phyloP scores from a whole-genome alignment of 2,888 invertebrate genomes.

The Dione juno region DNA sequence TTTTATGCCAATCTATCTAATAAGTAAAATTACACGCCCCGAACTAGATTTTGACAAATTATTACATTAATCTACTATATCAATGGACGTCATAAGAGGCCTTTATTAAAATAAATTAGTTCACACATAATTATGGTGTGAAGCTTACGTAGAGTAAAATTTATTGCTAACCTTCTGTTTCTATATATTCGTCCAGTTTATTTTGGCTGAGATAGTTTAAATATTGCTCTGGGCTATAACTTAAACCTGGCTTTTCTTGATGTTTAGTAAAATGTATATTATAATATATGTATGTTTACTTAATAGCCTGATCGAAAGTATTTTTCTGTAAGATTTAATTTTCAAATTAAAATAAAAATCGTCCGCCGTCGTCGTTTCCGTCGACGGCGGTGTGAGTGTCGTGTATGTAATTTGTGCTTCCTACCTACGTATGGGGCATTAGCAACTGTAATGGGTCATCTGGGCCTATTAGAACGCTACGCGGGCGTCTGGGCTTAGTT shows the following conservation, averaged over 20 bases:
- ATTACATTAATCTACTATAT: slow-evolving; percentile 10
- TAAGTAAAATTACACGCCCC: slow-evolving; percentile 23
- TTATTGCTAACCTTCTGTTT: slow-evolving; percentile 14
- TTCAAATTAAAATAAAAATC: too few relatives aligned
- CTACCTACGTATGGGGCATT: too few relatives aligned
- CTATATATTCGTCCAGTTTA: not conserved
- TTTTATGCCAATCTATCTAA: slow-evolving; percentile 38
- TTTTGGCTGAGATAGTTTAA: slow-evolving; percentile 8
- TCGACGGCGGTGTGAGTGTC: too few relatives aligned
- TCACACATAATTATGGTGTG: not conserved
- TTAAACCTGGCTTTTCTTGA: not conserved
- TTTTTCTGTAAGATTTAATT: too few relatives aligned
- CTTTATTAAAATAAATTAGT: slow-evolving; percentile 1
- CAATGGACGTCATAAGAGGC: not conserved
- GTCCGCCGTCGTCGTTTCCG: too few relatives aligned
- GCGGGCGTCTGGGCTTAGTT: too few relatives aligned
- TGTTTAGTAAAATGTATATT: not conserved
- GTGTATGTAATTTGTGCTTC: too few relatives aligned
- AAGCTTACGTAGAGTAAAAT: not conserved
- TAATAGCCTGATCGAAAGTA: too few relatives aligned
- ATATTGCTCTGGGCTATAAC: not conserved
- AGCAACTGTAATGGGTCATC: too few relatives aligned
- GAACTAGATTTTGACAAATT: slow-evolving; percentile 28
- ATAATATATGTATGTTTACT: too few relatives aligned
- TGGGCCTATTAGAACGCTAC: too few relatives aligned